Percentiles rank a stretch among this genome's conserved stretches.
These are phyloP conservation scores for Vanessa tameamea DNA, from an alignment of 1,140 invertebrate species.

Conservation along the genomic window DNA sequence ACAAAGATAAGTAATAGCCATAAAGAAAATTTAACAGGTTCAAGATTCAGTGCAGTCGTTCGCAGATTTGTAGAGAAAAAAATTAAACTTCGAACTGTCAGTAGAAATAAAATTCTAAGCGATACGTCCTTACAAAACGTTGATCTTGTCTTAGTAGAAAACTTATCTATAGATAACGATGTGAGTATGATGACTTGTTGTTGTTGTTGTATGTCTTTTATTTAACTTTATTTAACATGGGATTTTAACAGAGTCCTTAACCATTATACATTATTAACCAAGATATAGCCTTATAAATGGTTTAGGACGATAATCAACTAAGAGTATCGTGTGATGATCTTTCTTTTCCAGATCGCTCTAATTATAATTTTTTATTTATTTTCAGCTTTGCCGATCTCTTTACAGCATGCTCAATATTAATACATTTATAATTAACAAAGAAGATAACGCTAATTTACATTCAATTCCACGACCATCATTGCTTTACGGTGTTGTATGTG, in stretches of 20 bases:
- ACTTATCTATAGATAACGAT: conserved; percentile 16
- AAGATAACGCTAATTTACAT: background rate
- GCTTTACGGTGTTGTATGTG: conserved; percentile 15
- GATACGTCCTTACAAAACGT: background rate
- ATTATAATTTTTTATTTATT: background rate
- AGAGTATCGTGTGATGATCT: too few relatives aligned
- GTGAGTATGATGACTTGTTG: background rate
- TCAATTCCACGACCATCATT: conserved; percentile 10
- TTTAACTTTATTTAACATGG: too few relatives aligned
- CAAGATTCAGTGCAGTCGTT: background rate
- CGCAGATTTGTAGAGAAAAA: background rate
- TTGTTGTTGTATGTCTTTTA: background rate
- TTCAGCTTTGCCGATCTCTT: conserved; percentile 15
- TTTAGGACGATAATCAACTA: too few relatives aligned
- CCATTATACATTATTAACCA: too few relatives aligned
- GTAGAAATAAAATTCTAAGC: conserved; percentile 13
- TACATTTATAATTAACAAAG: conserved; percentile 23
- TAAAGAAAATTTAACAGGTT: background rate
- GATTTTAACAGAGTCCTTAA: too few relatives aligned
- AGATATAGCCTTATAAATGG: too few relatives aligned
- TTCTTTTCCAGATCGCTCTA: background rate
- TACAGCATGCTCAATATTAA: conserved; percentile 5
- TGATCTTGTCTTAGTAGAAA: conserved; percentile 14
- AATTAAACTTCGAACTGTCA: conserved; percentile 1
- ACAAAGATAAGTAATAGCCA: conserved; percentile 5